Base-by-base conservation (phyloP, 2,888 invertebrate genomes). In the Cerastis leucographa region DNA sequence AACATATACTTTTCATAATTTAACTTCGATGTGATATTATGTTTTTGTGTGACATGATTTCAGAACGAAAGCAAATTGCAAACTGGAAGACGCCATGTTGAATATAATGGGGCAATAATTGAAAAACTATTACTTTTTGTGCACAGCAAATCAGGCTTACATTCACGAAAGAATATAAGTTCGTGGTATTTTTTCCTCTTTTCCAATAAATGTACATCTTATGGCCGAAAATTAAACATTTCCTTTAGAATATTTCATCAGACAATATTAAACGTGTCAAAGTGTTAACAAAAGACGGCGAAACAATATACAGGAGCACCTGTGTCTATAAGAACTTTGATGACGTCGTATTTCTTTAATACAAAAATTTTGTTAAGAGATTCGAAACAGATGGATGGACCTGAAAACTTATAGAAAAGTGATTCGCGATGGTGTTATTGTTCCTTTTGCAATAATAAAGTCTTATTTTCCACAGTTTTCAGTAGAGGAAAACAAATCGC, bases 251-350 rank as follows among this genome's bases (percentile, higher is more conserved):
- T 11, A 42, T 67, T 71, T 35, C 6, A 56, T 56, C 59, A 67
- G 69, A n/a, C 40, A n/a, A 68, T 70, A 65, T 72, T 74, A 66
- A 70, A 64, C 25, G 54, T 59, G 64, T 69, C 56, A 40, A 66
- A 67, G 65, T 46, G 42, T 29, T 51, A 77, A 85, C 83, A 87
- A 85, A 83, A 76, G 76, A 73, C 25, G 11, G 7, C 19, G 25
- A 56, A 25, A 88, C 65, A 81, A 81, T 78, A 81, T 78, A 78
- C 59, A n/a, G 7, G n/a, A 11, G 29, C 87, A 88, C 80, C 79
- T 85, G 85, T 83, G 66, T 74, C 77, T 75, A 82, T 75, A 76
- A 46, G 69, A 14, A 72, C 56, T 68, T 65, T 77, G 74, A 73
- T 83, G 81, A 87, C 78, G 83, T 74, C 77, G 83, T 74, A 71